These are phyloP conservation scores for Mactromeris polynyma DNA, from an alignment of 2,888 invertebrate genomes.

Conservation along the genomic window DNA sequence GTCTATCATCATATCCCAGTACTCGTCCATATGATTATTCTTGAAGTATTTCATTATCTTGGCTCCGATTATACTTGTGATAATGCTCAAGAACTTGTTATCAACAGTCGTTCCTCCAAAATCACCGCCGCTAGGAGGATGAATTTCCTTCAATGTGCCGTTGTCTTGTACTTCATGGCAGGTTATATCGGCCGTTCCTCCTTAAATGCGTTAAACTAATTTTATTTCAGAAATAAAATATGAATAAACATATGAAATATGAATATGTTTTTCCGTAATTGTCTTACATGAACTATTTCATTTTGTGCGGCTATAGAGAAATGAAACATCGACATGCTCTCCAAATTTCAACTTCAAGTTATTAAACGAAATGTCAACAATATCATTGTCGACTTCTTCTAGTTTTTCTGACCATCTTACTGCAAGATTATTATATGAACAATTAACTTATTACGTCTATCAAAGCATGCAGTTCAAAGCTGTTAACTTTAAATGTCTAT, in stretches of 20 bases:
- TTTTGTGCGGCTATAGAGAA: neutral
- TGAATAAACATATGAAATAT: too few species aligned
- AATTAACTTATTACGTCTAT: neutral
- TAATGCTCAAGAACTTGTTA: slow-evolving; percentile 34
- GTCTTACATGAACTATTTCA: too few species aligned
- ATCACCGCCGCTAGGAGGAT: slow-evolving; percentile 52
- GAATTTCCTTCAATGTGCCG: slow-evolving; percentile 51
- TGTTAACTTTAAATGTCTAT: neutral
- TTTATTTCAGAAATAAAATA: neutral
- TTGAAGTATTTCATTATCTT: slow-evolving; percentile 29
- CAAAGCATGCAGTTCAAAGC: neutral
- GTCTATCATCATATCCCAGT: slow-evolving; percentile 36
- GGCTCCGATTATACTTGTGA: slow-evolving; percentile 38
- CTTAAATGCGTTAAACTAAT: slow-evolving; percentile 16
- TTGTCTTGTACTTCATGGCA: slow-evolving; percentile 48
- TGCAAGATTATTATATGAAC: neutral
- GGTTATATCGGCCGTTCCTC: slow-evolving; percentile 60
- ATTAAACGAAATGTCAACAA: neutral
- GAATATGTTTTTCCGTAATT: too few species aligned
- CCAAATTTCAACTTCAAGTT: neutral
- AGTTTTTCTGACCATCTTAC: neutral
- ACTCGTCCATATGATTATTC: slow-evolving; percentile 22
- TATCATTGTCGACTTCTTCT: neutral
- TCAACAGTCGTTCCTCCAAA: slow-evolving; percentile 61
- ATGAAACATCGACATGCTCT: neutral